phyloP scores from a whole-genome alignment of 1,140 invertebrate species.

The Lethrus apterus region DNA sequence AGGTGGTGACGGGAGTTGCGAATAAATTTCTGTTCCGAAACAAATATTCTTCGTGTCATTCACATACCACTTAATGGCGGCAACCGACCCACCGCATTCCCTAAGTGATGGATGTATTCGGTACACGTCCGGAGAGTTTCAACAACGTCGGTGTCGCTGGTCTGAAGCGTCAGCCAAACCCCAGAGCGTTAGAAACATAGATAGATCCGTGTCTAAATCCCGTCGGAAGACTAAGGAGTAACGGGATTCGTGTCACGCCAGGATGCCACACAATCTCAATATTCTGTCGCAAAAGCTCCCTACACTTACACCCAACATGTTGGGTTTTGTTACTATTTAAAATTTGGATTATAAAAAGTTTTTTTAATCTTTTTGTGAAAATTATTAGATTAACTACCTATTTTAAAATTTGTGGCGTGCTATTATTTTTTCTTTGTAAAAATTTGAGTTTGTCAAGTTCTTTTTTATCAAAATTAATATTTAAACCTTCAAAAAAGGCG shows the following conservation, averaged over 20 bases:
- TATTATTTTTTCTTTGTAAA: no score
- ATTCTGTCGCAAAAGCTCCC: conserved; percentile 14
- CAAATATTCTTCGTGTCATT: conserved; percentile 15
- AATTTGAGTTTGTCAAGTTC: no score
- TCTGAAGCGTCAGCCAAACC: conserved; percentile 19
- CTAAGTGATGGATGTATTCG: conserved; percentile 26
- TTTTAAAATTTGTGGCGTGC: no score
- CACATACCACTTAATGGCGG: conserved; percentile 11
- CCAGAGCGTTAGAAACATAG: conserved; percentile 20
- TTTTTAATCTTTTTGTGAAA: no score
- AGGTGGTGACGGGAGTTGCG: no score
- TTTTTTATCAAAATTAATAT: no score
- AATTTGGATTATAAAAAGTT: no score
- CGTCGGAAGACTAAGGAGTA: conserved; percentile 18
- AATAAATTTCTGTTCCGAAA: conserved; percentile 1
- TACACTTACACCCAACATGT: no score
- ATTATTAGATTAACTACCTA: no score
- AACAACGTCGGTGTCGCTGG: conserved; percentile 21
- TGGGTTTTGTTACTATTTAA: no score
- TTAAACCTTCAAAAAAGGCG: no score
- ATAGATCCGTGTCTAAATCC: conserved; percentile 24
- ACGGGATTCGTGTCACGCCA: conserved; percentile 12
- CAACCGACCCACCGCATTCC: conserved; percentile 17
- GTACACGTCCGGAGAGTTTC: conserved; percentile 22
- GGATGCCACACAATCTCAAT: conserved; percentile 7